Evolutionary conservation across 2,113 vertebrate species (phyloP).

Genomic region (Balaeniceps rex): DNA sequence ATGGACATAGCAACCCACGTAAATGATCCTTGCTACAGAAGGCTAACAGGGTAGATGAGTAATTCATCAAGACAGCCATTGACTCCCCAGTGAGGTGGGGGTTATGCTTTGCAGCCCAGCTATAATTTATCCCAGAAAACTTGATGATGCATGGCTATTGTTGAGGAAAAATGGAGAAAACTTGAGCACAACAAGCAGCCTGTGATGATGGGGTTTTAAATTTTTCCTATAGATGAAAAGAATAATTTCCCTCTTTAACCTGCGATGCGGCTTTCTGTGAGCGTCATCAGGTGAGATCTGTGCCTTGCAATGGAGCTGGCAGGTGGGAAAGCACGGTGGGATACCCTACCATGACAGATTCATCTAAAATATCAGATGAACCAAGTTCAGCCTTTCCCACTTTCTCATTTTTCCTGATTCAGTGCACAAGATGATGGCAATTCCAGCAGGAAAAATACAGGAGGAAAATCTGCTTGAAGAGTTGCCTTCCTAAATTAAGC

Average conservation of each 20-base stretch:
- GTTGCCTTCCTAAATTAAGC: not conserved
- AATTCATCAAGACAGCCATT: not conserved
- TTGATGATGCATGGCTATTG: not conserved
- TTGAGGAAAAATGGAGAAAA: not conserved
- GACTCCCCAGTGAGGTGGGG: not conserved
- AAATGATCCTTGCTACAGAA: not conserved
- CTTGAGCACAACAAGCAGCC: not conserved
- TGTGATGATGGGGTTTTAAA: not conserved
- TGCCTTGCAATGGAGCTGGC: not conserved
- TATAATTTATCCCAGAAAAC: not conserved
- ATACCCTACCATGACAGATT: not conserved
- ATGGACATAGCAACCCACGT: not conserved
- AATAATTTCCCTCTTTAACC: not conserved
- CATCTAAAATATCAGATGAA: not conserved
- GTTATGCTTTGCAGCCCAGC: not conserved
- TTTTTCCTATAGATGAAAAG: not conserved
- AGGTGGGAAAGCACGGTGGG: not conserved
- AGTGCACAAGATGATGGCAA: not conserved
- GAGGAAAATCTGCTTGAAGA: not conserved
- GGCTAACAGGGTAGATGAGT: not conserved
- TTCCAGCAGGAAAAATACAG: not conserved
- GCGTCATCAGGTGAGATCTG: not conserved
- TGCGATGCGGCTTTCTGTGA: not conserved
- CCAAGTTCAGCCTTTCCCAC: not conserved
- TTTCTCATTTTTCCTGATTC: not conserved